Evolutionary conservation across 2,797 vertebrate genomes (phyloP).

Genomic region (Gymnopithys bicolor): DNA sequence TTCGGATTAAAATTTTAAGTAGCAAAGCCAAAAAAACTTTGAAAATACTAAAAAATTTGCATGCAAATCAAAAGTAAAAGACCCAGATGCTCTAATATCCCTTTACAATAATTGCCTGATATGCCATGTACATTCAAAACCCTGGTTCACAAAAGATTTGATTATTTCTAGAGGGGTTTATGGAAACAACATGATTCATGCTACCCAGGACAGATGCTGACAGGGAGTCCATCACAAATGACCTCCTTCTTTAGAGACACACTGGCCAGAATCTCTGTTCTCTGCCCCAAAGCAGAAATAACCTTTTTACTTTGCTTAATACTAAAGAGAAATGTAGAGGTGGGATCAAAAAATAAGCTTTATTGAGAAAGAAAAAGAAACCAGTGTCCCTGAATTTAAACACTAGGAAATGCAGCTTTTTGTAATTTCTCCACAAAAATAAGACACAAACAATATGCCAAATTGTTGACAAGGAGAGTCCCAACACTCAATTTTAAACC

Average conservation of each 20-base stretch:
- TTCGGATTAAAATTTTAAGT: neutral
- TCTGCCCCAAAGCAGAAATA: neutral
- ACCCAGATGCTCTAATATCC: neutral
- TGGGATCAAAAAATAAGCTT: neutral
- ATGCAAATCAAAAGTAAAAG: neutral
- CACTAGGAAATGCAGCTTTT: neutral
- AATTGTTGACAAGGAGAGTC: accelerated
- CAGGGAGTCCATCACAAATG: neutral
- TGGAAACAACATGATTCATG: accelerated
- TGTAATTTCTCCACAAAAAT: neutral
- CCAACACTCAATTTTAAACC: neutral
- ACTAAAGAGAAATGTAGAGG: neutral
- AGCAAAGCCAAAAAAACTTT: neutral
- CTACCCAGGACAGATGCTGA: neutral
- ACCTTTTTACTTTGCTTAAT: neutral
- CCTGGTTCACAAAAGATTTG: neutral
- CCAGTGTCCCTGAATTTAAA: neutral
- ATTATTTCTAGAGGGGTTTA: neutral
- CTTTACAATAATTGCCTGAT: neutral
- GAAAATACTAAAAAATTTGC: neutral
- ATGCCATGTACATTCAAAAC: neutral
- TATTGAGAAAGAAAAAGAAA: neutral
- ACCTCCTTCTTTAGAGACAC: neutral
- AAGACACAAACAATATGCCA: neutral
- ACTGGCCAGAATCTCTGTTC: neutral